Evolutionary conservation across 2,113 vertebrate genomes (phyloP).

Genomic region (Artemisiospiza belli): DNA sequence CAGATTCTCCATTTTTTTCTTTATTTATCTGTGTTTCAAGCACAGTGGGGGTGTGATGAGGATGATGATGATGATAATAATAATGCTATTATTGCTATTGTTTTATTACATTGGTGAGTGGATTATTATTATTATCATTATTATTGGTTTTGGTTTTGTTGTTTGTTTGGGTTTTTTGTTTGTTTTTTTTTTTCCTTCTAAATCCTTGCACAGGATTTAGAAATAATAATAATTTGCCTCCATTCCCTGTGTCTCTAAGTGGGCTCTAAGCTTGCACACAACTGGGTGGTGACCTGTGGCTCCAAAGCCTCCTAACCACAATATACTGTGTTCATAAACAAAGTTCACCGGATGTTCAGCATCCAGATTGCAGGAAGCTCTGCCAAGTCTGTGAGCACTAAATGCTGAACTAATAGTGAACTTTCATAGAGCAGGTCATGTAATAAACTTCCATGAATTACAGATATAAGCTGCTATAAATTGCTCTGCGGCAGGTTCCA

Average conservation of each 20-base stretch:
- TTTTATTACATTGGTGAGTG: too few relatives aligned
- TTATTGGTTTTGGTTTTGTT: too few relatives aligned
- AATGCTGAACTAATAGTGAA: slow-evolving; percentile 48
- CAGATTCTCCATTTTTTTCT: neutral
- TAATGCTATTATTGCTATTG: too few relatives aligned
- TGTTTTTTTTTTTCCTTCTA: neutral
- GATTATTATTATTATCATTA: too few relatives aligned
- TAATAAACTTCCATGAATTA: slow-evolving; percentile 27
- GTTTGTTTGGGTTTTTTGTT: too few relatives aligned
- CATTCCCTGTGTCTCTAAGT: neutral
- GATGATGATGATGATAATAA: too few relatives aligned
- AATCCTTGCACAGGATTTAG: neutral
- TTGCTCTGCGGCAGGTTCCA: neutral
- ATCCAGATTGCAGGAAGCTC: slow-evolving; percentile 14
- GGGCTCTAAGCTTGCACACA: neutral
- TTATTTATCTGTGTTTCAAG: neutral
- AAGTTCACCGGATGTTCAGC: neutral
- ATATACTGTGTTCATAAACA: neutral
- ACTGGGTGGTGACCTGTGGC: neutral
- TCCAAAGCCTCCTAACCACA: neutral
- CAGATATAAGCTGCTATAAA: slow-evolving; percentile 19
- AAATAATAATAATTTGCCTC: neutral
- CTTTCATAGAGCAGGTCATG: neutral
- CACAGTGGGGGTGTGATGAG: too few relatives aligned
- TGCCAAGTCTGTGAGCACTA: neutral